Percentiles rank a stretch among this genome's conserved stretches.
Evolutionary conservation across 2,888 invertebrate species (phyloP).

Genomic region (Dromius quadrimaculatus): DNA sequence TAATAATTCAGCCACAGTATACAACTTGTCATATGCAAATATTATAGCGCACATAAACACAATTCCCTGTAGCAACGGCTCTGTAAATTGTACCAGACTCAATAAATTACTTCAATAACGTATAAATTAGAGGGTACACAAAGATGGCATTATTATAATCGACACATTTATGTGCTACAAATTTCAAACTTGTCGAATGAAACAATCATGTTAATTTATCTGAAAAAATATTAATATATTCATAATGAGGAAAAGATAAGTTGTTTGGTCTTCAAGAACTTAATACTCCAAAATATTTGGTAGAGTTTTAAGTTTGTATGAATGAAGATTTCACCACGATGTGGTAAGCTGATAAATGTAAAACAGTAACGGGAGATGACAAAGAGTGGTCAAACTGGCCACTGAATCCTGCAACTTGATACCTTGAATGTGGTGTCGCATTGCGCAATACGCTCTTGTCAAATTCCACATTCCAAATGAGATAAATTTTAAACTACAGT

Average conservation of each 20-base stretch:
- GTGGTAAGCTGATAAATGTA: not conserved
- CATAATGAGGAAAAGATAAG: not conserved
- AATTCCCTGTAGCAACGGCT: constrained; percentile 23
- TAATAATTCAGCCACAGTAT: constrained; percentile 38
- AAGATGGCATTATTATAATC: constrained; percentile 20
- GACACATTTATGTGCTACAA: not conserved
- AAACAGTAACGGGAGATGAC: constrained; percentile 42
- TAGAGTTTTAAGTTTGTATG: too few relatives aligned
- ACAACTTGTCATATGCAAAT: constrained; percentile 47
- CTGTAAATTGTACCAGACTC: constrained; percentile 27
- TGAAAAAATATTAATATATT: too few relatives aligned
- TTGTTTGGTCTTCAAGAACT: too few relatives aligned
- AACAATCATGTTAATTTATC: not conserved
- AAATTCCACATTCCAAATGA: constrained; percentile 17
- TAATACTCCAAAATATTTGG: too few relatives aligned
- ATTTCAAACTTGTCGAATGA: not conserved
- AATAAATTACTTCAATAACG: constrained; percentile 40
- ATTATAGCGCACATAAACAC: constrained; percentile 39
- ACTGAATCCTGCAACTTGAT: constrained; percentile 46
- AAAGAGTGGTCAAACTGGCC: constrained; percentile 34
- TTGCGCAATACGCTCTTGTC: constrained; percentile 24
- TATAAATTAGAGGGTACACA: constrained; percentile 26
- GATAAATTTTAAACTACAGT: constrained; percentile 8
- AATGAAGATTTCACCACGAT: constrained; percentile 35
- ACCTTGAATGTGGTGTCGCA: constrained; percentile 17